A percentile compares a stretch with the other conserved stretches of the same genome.
Evolutionary conservation across 2,888 invertebrate genomes (phyloP).

Genomic region (Lepas anatifera): DNA sequence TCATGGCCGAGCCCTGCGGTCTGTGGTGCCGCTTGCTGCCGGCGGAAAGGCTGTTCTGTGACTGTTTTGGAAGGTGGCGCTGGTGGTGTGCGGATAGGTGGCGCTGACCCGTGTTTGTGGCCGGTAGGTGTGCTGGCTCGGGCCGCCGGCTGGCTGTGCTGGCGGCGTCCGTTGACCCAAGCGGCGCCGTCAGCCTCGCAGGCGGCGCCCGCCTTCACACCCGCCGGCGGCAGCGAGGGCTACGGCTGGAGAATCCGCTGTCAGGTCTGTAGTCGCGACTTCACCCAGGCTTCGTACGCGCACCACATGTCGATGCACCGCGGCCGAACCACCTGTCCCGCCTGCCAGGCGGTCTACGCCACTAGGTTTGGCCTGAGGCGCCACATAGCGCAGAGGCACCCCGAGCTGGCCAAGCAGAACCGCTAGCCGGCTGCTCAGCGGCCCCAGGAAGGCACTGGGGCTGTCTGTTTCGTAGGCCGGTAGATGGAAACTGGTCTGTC

Average conservation of each 20-base stretch:
- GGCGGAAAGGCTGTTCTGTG: not conserved
- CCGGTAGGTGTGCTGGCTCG: not conserved
- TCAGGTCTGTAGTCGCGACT: not conserved
- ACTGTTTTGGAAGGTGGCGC: too few species aligned
- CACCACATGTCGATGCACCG: conserved; percentile 3
- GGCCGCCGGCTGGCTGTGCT: not conserved
- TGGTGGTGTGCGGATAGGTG: too few species aligned
- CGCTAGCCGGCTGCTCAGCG: not conserved
- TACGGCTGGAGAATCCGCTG: not conserved
- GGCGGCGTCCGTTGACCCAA: too few species aligned
- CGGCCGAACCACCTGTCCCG: conserved; percentile 1
- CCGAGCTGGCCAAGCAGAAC: not conserved
- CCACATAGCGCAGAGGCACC: not conserved
- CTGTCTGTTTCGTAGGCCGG: too few species aligned
- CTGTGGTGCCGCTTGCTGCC: not conserved
- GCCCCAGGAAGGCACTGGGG: not conserved
- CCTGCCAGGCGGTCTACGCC: not conserved
- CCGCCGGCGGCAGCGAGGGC: not conserved
- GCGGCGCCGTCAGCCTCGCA: too few species aligned
- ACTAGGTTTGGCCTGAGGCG: not conserved
- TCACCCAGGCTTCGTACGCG: conserved; percentile 7
- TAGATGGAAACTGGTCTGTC: too few species aligned
- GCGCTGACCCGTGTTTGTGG: too few species aligned
- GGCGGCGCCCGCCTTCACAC: not conserved
- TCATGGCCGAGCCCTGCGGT: too few species aligned